Percentiles rank a stretch among this genome's conserved stretches.
Evolutionary conservation across 2,797 vertebrate genomes (phyloP).

Genomic region (Alfaro cultratus): DNA sequence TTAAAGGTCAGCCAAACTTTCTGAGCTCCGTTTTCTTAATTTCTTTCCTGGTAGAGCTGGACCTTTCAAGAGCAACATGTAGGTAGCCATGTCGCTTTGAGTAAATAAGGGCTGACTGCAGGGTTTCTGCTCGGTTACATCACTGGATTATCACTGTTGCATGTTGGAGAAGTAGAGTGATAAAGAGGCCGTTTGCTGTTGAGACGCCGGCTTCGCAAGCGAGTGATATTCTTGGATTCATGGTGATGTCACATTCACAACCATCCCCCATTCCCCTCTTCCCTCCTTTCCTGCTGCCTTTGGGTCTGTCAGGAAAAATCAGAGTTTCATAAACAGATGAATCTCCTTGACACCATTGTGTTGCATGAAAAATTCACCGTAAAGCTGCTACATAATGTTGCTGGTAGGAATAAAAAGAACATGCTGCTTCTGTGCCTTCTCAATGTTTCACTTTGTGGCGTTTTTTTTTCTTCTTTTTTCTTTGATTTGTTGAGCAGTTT

Average conservation of each 20-base stretch:
- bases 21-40: neutral
- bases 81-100: neutral
- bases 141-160: neutral
- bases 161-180: neutral
- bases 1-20: neutral
- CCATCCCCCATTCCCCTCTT: neutral
- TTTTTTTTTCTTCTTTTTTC: neutral
- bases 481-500: neutral
- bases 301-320: slow-evolving; percentile 58
- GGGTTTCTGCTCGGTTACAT: neutral
- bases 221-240: slow-evolving; percentile 2
- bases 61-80: neutral
- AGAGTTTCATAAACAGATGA: slow-evolving; percentile 37
- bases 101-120: neutral
- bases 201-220: too few species aligned
- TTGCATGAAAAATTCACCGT: neutral
- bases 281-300: slow-evolving; percentile 44
- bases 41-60: neutral
- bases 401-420: neutral
- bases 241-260: slow-evolving; percentile 39
- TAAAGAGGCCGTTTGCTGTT: neutral
- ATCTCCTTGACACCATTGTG: slow-evolving; percentile 4
- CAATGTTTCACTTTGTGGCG: neutral
- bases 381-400: neutral
- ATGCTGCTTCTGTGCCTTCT: neutral